phyloP scores from a whole-genome alignment of 2,888 invertebrate species.

The Elmis aenea region DNA sequence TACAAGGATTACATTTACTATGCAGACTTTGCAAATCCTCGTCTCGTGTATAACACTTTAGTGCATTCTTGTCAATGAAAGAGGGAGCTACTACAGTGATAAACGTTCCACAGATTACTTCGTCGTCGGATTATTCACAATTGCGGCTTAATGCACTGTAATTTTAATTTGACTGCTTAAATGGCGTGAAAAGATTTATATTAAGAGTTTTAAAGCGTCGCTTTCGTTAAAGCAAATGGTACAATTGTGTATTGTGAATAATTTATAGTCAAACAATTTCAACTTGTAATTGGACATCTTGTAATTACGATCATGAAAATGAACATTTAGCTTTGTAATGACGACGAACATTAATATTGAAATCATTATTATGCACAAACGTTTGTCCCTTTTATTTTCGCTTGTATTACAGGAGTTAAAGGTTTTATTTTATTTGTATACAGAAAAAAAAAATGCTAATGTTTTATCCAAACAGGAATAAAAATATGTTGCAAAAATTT shows the following conservation, averaged over 20 bases:
- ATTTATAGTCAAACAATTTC: slow-evolving; percentile 11
- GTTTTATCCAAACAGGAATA: no score
- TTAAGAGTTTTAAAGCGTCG: slow-evolving; percentile 9
- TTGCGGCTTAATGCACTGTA: slow-evolving; percentile 22
- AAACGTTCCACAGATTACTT: slow-evolving; percentile 17
- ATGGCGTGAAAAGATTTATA: slow-evolving; percentile 21
- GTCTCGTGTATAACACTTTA: slow-evolving; percentile 2
- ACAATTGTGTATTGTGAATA: slow-evolving; percentile 9
- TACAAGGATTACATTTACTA: slow-evolving; percentile 15
- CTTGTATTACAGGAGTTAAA: no score
- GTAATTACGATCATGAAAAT: no score
- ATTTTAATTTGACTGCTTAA: slow-evolving; percentile 24
- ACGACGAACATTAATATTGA: no score
- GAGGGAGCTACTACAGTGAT: slow-evolving; percentile 6
- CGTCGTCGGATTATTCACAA: slow-evolving; percentile 17
- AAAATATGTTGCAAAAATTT: no score
- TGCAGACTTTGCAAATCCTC: no score
- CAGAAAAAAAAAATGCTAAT: no score
- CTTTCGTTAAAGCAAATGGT: slow-evolving; percentile 7
- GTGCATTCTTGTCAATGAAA: not conserved
- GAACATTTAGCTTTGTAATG: no score
- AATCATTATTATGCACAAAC: no score
- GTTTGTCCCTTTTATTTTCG: no score
- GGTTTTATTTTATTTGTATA: no score
- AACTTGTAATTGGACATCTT: slow-evolving; percentile 6